A percentile compares a stretch with the other conserved stretches of the same genome.
phyloP scores from a whole-genome alignment of 2,797 vertebrate species.

The Thamnophis elegans region DNA sequence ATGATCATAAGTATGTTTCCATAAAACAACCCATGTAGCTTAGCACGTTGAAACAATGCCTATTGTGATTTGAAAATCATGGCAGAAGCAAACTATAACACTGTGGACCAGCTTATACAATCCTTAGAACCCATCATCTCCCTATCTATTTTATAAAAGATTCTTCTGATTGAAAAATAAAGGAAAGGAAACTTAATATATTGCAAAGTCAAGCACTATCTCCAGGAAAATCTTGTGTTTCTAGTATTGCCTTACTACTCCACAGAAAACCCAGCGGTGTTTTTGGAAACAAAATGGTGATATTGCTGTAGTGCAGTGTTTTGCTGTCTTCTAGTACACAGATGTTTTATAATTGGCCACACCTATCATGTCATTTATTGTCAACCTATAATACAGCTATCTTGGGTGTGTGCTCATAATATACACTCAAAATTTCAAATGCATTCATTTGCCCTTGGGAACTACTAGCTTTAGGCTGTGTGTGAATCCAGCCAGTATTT shows the following conservation, averaged over 20 bases:
- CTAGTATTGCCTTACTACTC: background rate
- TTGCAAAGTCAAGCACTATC: background rate
- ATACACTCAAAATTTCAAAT: background rate
- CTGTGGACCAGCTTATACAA: background rate
- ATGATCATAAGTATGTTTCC: background rate
- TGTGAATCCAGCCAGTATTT: background rate
- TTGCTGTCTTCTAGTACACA: background rate
- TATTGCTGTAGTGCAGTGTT: background rate
- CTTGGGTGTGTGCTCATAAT: background rate
- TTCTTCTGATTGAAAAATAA: background rate
- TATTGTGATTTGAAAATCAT: background rate
- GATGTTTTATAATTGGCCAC: background rate
- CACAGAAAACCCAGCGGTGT: background rate
- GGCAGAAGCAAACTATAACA: background rate
- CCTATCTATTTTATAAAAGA: background rate
- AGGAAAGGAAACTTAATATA: background rate
- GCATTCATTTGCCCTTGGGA: background rate
- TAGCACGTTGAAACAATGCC: background rate
- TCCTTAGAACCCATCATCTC: background rate
- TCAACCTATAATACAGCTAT: background rate
- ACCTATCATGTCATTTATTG: background rate
- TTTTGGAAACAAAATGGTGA: background rate
- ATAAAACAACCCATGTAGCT: background rate
- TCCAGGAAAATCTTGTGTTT: background rate
- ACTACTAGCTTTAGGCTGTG: background rate